Conservation (phyloP, 2,113 vertebrate species). For the Rhegmatorhina hoffmannsi region DNA sequence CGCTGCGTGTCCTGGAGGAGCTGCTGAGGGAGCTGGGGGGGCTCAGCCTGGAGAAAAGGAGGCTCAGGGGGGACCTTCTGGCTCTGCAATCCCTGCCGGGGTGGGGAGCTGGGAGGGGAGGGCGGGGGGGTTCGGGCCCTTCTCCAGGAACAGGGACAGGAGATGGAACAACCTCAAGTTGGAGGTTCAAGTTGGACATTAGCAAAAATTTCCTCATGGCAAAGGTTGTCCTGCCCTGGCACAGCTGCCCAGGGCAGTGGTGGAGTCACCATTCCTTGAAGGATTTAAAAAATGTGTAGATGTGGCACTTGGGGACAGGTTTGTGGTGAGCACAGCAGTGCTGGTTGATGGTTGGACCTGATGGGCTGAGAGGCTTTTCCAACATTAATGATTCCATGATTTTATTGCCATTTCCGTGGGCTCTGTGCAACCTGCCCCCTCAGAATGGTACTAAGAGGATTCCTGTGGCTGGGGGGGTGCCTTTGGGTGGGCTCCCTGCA, state of each 20-base stretch:
- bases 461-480: no score
- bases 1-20: background rate
- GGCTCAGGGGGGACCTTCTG: background rate
- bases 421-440: no score
- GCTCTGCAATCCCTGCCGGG: background rate
- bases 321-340: accelerated
- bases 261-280: background rate
- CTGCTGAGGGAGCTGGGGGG: background rate
- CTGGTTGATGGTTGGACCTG: background rate
- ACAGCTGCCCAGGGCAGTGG: background rate
- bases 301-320: background rate
- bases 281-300: background rate
- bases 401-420: background rate
- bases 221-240: background rate
- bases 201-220: background rate
- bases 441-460: no score
- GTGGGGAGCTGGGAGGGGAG: no score
- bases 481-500: no score
- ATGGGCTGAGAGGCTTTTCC: background rate
- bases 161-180: background rate
- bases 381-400: background rate
- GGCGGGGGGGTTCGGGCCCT: background rate
- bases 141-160: background rate
- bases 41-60: background rate
- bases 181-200: background rate